Conservation (phyloP, 2,797 vertebrate genomes). For the Pteropus rufus region DNA sequence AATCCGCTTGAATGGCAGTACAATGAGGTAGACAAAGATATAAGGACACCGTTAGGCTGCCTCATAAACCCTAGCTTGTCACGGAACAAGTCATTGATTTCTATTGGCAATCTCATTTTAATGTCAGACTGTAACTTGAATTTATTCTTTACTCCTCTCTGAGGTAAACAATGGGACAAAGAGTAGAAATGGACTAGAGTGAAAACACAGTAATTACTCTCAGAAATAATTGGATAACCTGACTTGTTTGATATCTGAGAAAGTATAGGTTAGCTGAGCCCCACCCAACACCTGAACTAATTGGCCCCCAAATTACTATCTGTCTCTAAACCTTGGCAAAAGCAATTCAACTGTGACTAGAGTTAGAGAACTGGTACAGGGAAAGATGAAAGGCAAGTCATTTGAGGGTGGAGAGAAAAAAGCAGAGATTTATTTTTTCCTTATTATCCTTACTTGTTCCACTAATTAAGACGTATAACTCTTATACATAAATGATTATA, state of each 20-base stretch:
- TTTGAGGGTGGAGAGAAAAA: neutral
- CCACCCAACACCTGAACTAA: slow-evolving; percentile 40
- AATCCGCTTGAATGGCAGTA: slow-evolving; percentile 65
- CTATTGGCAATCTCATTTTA: slow-evolving; percentile 82
- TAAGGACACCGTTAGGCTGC: slow-evolving; percentile 67
- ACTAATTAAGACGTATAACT: neutral
- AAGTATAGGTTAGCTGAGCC: slow-evolving; percentile 26
- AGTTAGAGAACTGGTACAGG: neutral
- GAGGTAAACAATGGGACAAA: slow-evolving; percentile 78
- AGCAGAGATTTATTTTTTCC: neutral
- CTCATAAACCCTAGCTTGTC: slow-evolving; percentile 78
- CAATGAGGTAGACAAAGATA: slow-evolving; percentile 70
- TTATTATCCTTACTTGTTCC: neutral
- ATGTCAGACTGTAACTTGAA: slow-evolving; percentile 77
- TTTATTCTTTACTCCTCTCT: slow-evolving; percentile 77
- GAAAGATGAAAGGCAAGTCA: neutral
- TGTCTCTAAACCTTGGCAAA: slow-evolving; percentile 42
- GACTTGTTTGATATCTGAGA: neutral
- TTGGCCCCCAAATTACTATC: slow-evolving; percentile 55
- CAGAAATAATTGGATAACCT: slow-evolving; percentile 60
- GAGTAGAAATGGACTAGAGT: slow-evolving; percentile 34
- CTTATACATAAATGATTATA: neutral
- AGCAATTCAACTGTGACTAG: slow-evolving; percentile 26
- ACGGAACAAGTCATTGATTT: slow-evolving; percentile 81
- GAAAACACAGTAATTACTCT: slow-evolving; percentile 65